Conservation (phyloP, 2,797 vertebrate genomes). For the Paguma larvata region DNA sequence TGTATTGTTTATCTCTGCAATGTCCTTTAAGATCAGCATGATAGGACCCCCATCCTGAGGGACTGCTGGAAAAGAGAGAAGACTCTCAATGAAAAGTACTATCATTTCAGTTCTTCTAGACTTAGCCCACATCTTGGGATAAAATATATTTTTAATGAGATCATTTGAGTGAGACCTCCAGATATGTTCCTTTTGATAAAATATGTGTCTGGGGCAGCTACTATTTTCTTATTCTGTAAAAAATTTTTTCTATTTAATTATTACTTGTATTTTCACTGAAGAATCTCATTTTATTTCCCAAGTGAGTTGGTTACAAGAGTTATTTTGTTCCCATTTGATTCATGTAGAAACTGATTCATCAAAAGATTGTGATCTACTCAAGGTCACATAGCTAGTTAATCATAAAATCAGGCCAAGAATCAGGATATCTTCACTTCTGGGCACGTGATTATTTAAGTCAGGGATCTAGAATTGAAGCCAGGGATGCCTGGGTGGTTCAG, state of each 20-base stretch:
- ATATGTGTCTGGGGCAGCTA: neutral
- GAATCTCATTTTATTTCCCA: constrained; percentile 49
- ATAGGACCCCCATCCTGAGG: neutral
- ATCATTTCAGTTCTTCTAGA: neutral
- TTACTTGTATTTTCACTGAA: constrained; percentile 52
- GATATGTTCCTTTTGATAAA: constrained; percentile 1
- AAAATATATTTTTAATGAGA: neutral
- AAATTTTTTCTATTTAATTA: constrained; percentile 28
- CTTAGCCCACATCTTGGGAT: neutral
- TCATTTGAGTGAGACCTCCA: neutral
- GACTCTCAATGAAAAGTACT: neutral
- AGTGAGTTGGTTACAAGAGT: neutral
- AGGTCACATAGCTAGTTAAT: constrained; percentile 12
- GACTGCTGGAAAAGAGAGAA: neutral
- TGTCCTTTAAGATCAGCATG: neutral
- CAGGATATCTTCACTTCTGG: constrained; percentile 11
- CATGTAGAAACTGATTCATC: constrained; percentile 44
- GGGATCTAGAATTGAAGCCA: constrained; percentile 10
- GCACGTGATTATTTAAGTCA: constrained; percentile 26
- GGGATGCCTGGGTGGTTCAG: too few relatives aligned
- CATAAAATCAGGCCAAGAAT: constrained; percentile 17
- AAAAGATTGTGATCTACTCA: neutral
- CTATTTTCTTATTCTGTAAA: constrained; percentile 18
- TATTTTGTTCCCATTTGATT: constrained; percentile 31
- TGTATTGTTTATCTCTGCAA: neutral